A percentile compares a stretch with the other conserved stretches of the same genome.
Evolutionary conservation across 1,140 invertebrate genomes (phyloP).

Genomic region (Nixonia krombeini): DNA sequence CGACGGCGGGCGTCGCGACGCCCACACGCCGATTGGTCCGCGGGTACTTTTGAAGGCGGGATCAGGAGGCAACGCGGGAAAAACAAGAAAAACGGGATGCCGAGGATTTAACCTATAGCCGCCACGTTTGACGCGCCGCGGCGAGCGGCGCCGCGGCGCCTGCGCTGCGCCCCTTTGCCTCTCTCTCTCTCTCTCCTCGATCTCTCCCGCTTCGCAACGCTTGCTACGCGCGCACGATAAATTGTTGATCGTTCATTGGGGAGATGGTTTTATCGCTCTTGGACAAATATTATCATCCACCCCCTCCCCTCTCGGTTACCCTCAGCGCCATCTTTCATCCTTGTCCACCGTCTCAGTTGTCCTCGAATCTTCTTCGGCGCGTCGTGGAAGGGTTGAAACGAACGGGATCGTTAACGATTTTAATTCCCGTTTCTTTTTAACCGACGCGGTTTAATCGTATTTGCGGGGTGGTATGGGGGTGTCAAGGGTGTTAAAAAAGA

Average conservation of each 20-base stretch:
- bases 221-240: conserved; percentile 28
- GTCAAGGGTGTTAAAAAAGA: no score
- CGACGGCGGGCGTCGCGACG: conserved; percentile 46
- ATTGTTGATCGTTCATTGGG: conserved; percentile 62
- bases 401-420: no score
- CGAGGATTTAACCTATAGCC: conserved; percentile 72
- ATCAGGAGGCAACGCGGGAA: conserved; percentile 70
- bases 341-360: no score
- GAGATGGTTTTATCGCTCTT: background rate
- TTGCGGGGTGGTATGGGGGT: no score
- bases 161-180: conserved; percentile 45
- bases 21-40: conserved; percentile 63
- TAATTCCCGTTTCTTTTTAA: no score
- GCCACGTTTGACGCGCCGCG: conserved; percentile 66
- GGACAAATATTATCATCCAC: background rate
- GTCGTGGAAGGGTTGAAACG: no score
- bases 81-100: conserved; percentile 67
- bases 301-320: no score
- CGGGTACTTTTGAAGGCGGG: conserved; percentile 70
- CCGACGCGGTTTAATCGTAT: no score
- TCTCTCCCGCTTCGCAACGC: background rate
- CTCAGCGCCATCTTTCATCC: no score
- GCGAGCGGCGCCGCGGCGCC: conserved; percentile 48
- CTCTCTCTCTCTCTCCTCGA: conserved; percentile 7
- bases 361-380: no score